A percentile compares a stretch with the other conserved stretches of the same genome.
Evolutionary conservation across 2,113 vertebrate species (phyloP).

Genomic region (Laticauda colubrina): DNA sequence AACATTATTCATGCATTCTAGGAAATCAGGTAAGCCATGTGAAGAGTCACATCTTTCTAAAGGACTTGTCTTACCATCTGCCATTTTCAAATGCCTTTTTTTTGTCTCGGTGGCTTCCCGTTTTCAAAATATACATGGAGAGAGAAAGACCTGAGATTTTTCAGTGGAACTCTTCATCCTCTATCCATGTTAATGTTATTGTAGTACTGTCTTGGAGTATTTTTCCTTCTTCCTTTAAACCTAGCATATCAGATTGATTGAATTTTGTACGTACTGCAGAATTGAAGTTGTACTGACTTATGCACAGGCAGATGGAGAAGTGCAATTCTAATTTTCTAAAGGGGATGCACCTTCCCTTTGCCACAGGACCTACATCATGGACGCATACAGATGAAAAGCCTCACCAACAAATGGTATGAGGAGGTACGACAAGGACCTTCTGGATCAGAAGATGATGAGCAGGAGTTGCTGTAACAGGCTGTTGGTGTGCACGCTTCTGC

Average conservation of each 20-base stretch:
- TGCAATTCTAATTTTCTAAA: background rate
- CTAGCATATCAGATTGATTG: background rate
- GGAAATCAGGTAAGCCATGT: background rate
- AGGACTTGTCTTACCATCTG: background rate
- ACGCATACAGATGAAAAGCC: slow-evolving; percentile 96
- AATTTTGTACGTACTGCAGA: background rate
- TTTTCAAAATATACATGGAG: background rate
- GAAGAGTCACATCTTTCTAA: background rate
- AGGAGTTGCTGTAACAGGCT: slow-evolving; percentile 80
- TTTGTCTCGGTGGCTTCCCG: background rate
- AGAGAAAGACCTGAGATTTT: background rate
- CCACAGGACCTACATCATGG: slow-evolving; percentile 89
- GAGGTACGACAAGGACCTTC: slow-evolving; percentile 97
- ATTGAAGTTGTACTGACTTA: background rate
- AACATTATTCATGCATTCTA: background rate
- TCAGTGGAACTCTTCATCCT: background rate
- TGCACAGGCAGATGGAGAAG: background rate
- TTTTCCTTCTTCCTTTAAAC: background rate
- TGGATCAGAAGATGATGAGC: slow-evolving; percentile 92
- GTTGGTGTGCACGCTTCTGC: background rate
- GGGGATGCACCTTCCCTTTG: background rate
- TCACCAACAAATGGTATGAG: slow-evolving; percentile 98
- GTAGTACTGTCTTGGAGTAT: background rate
- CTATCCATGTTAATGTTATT: background rate
- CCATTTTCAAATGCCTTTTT: background rate